Evolutionary conservation across 2,797 vertebrate genomes (phyloP), one percentile per base, ranked within the genome.

Genomic region (Mus caroli): DNA sequence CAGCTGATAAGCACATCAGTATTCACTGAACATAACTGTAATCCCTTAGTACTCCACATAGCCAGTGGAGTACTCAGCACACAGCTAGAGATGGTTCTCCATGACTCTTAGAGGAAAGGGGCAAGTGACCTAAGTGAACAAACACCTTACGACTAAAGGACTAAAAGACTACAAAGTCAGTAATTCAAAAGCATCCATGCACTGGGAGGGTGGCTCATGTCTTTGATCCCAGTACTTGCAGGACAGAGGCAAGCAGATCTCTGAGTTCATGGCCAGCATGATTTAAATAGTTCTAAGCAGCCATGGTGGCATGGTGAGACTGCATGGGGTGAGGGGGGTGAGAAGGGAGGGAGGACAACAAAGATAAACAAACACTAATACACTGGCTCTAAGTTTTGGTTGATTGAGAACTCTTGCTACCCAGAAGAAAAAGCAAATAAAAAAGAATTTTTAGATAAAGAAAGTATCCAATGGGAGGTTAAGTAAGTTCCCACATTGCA

Each of bases 401-500:
- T 19, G 92, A 96, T 58, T 90, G 50, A 88, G 52, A 95, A 88
- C 3, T n/a, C n/a, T 67, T 76, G 43, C n/a, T 88, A 88, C 19
- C 50, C 77, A 90, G 58, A 56, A 73, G 93, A 73, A 94, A 40
- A 85, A 43, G 10, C 56, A 94, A 75, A 26, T 24, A 89, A 95
- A 92, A 94, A 78, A 14, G 26, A 67, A 9, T n/a, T 71, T 71
- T 37, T 71, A 37, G 69, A 20, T 71, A 37, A 69, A 69, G 34
- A 17, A 67, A n/a, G 34, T n/a, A 10, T 71, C 85, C 67, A 89
- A 52, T 17, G 34, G 54, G 7, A 28, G 64, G 19, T 84, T 89
- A 92, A 58, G 58, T 87, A 88, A 88, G 92, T 34, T 95, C 60
- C 75, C 76, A 94, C 4, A 89, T 79, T n/a, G 77, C 64, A 92